A percentile compares a stretch with the other conserved stretches of the same genome.
Conservation (phyloP, 2,888 invertebrate species). For the Drosophila algonquin region DNA sequence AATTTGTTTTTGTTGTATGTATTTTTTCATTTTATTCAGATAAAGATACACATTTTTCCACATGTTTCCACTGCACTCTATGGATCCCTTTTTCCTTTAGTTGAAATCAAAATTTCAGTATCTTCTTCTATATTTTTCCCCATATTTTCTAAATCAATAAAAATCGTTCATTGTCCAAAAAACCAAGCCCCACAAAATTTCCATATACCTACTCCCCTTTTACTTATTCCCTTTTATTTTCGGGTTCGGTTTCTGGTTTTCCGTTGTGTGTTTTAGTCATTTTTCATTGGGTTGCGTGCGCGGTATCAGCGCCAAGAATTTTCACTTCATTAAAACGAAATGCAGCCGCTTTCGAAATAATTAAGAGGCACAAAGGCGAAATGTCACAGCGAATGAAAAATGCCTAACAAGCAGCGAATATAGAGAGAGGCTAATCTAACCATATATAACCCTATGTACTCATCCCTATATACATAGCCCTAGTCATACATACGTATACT, state of each 20-base stretch:
- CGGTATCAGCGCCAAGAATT: constrained; percentile 80
- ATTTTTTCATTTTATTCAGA: not conserved
- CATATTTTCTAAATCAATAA: constrained; percentile 29
- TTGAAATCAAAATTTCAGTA: not conserved
- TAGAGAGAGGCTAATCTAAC: constrained; percentile 43
- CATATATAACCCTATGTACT: constrained; percentile 33
- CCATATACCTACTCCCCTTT: constrained; percentile 11
- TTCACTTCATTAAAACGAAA: constrained; percentile 83
- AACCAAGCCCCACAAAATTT: constrained; percentile 27
- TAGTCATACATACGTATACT: not conserved
- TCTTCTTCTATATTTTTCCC: not conserved
- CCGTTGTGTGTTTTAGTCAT: constrained; percentile 37
- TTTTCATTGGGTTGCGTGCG: constrained; percentile 73
- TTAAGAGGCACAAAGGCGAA: constrained; percentile 77
- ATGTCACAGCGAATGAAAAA: constrained; percentile 78
- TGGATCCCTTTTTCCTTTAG: not conserved
- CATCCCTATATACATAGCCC: constrained; percentile 5
- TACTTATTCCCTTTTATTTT: constrained; percentile 21
- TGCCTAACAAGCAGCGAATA: constrained; percentile 69
- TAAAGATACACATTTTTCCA: not conserved
- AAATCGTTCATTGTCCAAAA: constrained; percentile 4
- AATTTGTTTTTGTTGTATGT: not conserved
- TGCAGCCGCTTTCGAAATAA: constrained; percentile 80
- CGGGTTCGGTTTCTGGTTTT: constrained; percentile 27
- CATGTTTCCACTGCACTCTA: not conserved